A percentile compares a stretch with the other conserved stretches of the same genome.
Conservation (phyloP, 2,113 vertebrate species). For the Puffinus mauretanicus region DNA sequence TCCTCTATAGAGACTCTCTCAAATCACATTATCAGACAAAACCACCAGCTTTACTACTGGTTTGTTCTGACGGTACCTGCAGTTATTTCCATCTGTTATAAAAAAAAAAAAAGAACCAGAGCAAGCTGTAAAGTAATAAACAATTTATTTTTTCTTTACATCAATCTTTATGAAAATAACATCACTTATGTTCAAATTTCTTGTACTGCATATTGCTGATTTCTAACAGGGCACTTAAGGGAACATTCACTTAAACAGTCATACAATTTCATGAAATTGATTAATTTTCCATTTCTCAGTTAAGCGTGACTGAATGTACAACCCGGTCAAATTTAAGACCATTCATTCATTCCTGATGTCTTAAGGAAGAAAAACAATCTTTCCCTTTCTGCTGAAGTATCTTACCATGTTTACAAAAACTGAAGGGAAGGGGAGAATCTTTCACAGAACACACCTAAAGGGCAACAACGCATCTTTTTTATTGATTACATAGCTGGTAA, state of each 20-base stretch:
- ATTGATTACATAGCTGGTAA: not conserved
- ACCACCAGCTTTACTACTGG: not conserved
- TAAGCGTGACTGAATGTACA: not conserved
- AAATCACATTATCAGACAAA: not conserved
- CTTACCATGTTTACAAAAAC: not conserved
- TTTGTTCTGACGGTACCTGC: not conserved
- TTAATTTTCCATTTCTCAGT: not conserved
- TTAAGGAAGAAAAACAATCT: not conserved
- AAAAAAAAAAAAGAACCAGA: not conserved
- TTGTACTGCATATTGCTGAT: not conserved
- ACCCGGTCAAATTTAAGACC: not conserved
- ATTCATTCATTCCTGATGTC: not conserved
- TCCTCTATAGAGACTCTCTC: not conserved
- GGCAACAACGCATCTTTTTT: not conserved
- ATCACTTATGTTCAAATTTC: not conserved
- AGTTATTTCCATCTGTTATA: not conserved
- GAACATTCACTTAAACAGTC: not conserved
- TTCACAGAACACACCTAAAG: not conserved
- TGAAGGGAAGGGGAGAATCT: not conserved
- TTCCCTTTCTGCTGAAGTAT: not conserved
- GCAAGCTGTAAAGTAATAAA: slow-evolving; percentile 41
- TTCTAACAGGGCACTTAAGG: slow-evolving; percentile 26
- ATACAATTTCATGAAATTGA: not conserved
- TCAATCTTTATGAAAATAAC: not conserved
- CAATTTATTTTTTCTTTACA: slow-evolving; percentile 66